A percentile compares a stretch with the other conserved stretches of the same genome.
Conservation (phyloP, 1,140 invertebrate species). For the Diachasmimorpha longicaudata region DNA sequence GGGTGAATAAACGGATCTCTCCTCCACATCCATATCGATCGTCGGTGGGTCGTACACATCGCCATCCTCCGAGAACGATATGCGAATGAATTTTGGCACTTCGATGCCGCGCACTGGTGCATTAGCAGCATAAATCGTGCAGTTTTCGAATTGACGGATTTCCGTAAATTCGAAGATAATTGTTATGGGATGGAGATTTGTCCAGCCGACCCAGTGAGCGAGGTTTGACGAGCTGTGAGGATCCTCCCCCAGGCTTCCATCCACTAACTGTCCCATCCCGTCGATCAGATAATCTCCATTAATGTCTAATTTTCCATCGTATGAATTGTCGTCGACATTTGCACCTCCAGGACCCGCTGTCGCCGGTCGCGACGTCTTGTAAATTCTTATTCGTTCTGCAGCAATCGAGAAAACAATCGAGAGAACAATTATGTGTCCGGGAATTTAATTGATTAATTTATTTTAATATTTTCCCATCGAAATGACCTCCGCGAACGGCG, state of each 20-base stretch:
- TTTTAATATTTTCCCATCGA: too few species aligned
- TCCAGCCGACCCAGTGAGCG: constrained; percentile 85
- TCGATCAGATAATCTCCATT: constrained; percentile 67
- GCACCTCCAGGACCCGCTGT: constrained; percentile 68
- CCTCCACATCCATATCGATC: constrained; percentile 41
- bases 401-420: background rate
- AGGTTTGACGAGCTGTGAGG: constrained; percentile 39
- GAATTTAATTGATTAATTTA: too few species aligned
- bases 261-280: constrained; percentile 86
- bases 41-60: constrained; percentile 71
- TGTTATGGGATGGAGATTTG: constrained; percentile 70
- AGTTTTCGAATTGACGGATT: constrained; percentile 75
- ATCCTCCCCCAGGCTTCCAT: constrained; percentile 60
- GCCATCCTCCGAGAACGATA: constrained; percentile 82
- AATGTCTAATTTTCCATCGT: constrained; percentile 79
- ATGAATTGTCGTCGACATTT: constrained; percentile 87
- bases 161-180: constrained; percentile 82
- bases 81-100: constrained; percentile 73
- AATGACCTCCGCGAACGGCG: too few species aligned
- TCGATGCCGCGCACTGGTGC: constrained; percentile 75
- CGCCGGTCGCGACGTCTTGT: constrained; percentile 70
- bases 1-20: constrained; percentile 21
- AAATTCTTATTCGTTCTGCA: constrained; percentile 68
- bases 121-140: constrained; percentile 80
- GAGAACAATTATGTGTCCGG: too few species aligned